These are phyloP conservation scores for Cottoperca gobio DNA, from an alignment of 2,797 vertebrate genomes.

Conservation along the genomic window DNA sequence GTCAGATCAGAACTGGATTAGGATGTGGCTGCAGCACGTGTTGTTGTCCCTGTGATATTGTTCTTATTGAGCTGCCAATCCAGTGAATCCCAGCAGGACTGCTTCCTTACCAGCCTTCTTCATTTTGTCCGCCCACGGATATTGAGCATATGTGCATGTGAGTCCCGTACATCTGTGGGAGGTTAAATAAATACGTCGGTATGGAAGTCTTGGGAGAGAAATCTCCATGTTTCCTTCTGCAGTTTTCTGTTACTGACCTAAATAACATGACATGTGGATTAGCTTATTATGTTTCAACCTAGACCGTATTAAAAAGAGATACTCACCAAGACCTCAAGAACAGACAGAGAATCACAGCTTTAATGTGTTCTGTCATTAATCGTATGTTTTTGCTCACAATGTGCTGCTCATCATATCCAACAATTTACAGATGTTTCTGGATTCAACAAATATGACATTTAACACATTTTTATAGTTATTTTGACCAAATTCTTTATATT, in stretches of 20 bases:
- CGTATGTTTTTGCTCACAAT: neutral
- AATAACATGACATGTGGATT: neutral
- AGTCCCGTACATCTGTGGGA: neutral
- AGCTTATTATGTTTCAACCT: neutral
- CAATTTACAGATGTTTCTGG: neutral
- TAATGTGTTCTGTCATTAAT: neutral
- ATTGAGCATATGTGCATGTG: neutral
- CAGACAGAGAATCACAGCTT: neutral
- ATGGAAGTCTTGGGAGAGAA: neutral
- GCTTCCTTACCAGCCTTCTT: conserved; percentile 28
- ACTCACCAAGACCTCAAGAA: neutral
- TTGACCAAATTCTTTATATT: neutral
- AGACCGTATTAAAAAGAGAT: neutral
- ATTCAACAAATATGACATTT: neutral
- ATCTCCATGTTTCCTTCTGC: neutral
- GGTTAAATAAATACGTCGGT: neutral
- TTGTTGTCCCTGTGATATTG: conserved; percentile 2
- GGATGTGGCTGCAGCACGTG: neutral
- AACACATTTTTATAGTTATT: neutral
- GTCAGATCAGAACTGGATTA: conserved; percentile 22
- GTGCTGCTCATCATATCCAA: neutral
- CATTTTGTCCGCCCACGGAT: neutral
- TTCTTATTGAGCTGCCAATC: conserved; percentile 40
- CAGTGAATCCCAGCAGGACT: conserved; percentile 14
- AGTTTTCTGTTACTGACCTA: neutral